A percentile compares a stretch with the other conserved stretches of the same genome.
Conservation (phyloP, 2,797 vertebrate genomes). For the Toxotes lorentzi region DNA sequence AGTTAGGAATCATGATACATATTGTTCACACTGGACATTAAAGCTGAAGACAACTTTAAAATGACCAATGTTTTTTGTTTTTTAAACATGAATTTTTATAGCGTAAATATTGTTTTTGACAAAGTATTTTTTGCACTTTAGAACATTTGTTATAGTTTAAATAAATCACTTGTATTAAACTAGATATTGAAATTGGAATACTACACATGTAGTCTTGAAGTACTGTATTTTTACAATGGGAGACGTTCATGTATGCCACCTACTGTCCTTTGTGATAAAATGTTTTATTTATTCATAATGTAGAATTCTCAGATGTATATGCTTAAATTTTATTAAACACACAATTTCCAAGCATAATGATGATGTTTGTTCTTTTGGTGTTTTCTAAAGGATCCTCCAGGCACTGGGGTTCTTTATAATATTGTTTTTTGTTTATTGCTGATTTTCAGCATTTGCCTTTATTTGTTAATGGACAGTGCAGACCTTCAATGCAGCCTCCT, state of each 20-base stretch:
- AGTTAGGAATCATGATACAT: conserved; percentile 61
- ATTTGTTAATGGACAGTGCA: neutral
- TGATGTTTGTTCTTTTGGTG: neutral
- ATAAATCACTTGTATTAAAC: conserved; percentile 74
- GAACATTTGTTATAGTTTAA: conserved; percentile 76
- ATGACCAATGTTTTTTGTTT: conserved; percentile 62
- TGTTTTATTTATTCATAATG: conserved; percentile 83
- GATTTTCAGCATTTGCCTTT: neutral
- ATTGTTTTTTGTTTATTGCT: neutral
- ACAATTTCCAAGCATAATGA: conserved; percentile 56
- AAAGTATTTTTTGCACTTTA: conserved; percentile 84
- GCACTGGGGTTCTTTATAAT: neutral
- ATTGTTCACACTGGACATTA: conserved; percentile 64
- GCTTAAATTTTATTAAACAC: conserved; percentile 79
- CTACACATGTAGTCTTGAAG: conserved; percentile 71
- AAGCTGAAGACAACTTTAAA: conserved; percentile 64
- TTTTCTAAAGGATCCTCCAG: neutral
- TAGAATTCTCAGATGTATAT: conserved; percentile 71
- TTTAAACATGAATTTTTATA: conserved; percentile 70
- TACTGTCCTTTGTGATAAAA: conserved; percentile 75
- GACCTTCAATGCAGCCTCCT: no score
- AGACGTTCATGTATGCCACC: conserved; percentile 65
- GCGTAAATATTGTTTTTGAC: conserved; percentile 56
- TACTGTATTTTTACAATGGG: conserved; percentile 83
- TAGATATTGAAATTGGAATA: conserved; percentile 74